Percentiles rank a stretch among this genome's conserved stretches.
These are phyloP conservation scores for Platycnemis pennipes DNA, from an alignment of 2,888 invertebrate genomes.

Conservation along the genomic window DNA sequence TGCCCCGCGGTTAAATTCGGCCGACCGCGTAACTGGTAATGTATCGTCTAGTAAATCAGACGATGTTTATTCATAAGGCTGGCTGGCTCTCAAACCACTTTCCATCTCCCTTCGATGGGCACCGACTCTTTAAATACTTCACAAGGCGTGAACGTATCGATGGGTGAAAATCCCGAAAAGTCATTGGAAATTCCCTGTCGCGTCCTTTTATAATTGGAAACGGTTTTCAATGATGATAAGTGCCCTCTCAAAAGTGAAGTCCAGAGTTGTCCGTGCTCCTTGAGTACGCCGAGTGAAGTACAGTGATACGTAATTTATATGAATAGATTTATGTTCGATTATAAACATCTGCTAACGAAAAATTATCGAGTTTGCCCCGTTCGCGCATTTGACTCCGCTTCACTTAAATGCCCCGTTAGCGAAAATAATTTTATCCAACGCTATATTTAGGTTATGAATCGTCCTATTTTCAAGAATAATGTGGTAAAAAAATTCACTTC, in stretches of 20 bases:
- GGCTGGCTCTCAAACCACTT: neutral
- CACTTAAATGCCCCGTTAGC: too few species aligned
- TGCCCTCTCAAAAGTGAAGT: too few species aligned
- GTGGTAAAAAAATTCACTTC: too few species aligned
- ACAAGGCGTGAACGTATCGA: neutral
- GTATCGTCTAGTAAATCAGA: slow-evolving; percentile 41
- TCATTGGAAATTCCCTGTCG: neutral
- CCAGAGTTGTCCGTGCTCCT: neutral
- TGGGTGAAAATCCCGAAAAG: neutral
- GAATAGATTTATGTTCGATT: too few species aligned
- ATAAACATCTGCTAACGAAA: too few species aligned
- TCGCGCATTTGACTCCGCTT: too few species aligned
- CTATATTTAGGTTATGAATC: too few species aligned
- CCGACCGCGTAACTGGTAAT: slow-evolving; percentile 37
- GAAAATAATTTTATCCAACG: too few species aligned
- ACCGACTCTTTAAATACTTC: slow-evolving; percentile 25
- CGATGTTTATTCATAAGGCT: slow-evolving; percentile 49
- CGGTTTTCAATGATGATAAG: neutral
- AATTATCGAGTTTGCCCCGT: too few species aligned
- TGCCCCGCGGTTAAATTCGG: slow-evolving; percentile 1
- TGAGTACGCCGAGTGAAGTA: neutral
- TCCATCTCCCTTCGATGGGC: neutral
- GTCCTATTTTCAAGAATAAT: too few species aligned
- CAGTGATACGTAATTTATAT: too few species aligned
- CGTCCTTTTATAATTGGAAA: neutral